These are phyloP conservation scores for Drosophila suboccidentalis DNA, from an alignment of 2,888 invertebrate species.

Conservation along the genomic window DNA sequence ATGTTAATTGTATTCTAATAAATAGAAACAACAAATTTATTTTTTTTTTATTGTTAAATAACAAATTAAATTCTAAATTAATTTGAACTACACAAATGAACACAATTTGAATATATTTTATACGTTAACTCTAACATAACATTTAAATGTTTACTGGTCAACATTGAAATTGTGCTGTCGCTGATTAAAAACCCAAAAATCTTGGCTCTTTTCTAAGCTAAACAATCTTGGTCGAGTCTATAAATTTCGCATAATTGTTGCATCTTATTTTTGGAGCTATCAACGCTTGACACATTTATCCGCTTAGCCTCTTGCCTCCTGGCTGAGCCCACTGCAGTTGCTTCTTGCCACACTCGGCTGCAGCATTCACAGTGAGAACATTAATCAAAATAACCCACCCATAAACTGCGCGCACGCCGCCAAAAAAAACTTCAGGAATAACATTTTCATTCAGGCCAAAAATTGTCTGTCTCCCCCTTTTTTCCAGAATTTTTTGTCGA, in stretches of 20 bases:
- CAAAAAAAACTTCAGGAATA: slow-evolving; percentile 33
- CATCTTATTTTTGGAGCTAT: slow-evolving; percentile 40
- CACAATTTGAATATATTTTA: no score
- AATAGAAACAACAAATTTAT: no score
- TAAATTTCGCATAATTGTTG: slow-evolving; percentile 51
- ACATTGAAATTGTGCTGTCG: background rate
- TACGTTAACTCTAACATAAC: no score
- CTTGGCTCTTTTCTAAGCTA: background rate
- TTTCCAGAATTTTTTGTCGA: background rate
- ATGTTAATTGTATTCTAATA: no score
- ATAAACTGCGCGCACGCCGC: slow-evolving; percentile 57
- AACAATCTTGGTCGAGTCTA: slow-evolving; percentile 33
- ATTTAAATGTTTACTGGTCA: background rate
- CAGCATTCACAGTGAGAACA: slow-evolving; percentile 46
- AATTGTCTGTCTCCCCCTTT: slow-evolving; percentile 23
- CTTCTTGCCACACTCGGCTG: slow-evolving; percentile 20
- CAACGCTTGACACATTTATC: slow-evolving; percentile 54
- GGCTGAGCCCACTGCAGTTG: slow-evolving; percentile 29
- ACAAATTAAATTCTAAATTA: background rate
- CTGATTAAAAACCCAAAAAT: background rate
- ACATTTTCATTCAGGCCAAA: slow-evolving; percentile 60
- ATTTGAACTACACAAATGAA: background rate
- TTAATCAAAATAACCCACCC: slow-evolving; percentile 75
- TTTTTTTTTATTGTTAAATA: no score
- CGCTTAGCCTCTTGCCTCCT: slow-evolving; percentile 30